Percentiles rank a stretch among this genome's conserved stretches.
Evolutionary conservation across 1,140 invertebrate species (phyloP).

Genomic region (Cotesia typhae): DNA sequence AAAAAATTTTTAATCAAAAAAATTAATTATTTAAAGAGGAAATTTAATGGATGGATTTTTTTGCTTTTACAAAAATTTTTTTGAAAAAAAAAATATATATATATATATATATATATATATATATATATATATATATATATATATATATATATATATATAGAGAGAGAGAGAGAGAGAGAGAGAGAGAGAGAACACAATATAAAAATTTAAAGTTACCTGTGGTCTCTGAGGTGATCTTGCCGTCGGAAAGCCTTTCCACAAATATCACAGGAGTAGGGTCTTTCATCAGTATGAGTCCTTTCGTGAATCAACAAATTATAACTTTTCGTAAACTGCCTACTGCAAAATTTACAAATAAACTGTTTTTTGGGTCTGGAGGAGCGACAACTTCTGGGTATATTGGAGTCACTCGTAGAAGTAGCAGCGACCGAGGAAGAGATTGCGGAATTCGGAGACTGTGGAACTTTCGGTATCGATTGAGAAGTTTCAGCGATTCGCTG

Average conservation of each 20-base stretch:
- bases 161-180: too few species aligned
- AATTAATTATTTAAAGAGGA: too few species aligned
- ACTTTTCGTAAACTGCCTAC: constrained; percentile 96
- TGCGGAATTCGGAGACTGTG: constrained; percentile 27
- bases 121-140: too few species aligned
- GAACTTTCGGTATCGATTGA: constrained; percentile 41
- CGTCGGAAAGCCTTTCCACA: constrained; percentile 90
- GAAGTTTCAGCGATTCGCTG: constrained; percentile 55
- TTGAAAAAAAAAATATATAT: too few species aligned
- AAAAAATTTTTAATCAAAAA: too few species aligned
- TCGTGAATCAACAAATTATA: constrained; percentile 98
- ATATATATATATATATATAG: too few species aligned
- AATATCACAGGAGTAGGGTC: constrained; percentile 97
- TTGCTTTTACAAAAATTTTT: too few species aligned
- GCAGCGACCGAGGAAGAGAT: constrained; percentile 48
- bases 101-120: too few species aligned
- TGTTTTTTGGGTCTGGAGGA: constrained; percentile 73
- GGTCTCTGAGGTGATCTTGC: constrained; percentile 93
- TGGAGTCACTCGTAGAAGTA: constrained; percentile 55
- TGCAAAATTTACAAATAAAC: constrained; percentile 93
- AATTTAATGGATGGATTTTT: too few species aligned
- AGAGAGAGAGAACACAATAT: background rate
- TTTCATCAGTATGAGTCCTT: constrained; percentile 96
- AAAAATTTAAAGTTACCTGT: constrained; percentile 70
- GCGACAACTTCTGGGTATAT: constrained; percentile 59